Evolutionary conservation across 2,888 invertebrate genomes (phyloP), one percentile per base, ranked within the genome.

Genomic region (Sarcophaga variegata): DNA sequence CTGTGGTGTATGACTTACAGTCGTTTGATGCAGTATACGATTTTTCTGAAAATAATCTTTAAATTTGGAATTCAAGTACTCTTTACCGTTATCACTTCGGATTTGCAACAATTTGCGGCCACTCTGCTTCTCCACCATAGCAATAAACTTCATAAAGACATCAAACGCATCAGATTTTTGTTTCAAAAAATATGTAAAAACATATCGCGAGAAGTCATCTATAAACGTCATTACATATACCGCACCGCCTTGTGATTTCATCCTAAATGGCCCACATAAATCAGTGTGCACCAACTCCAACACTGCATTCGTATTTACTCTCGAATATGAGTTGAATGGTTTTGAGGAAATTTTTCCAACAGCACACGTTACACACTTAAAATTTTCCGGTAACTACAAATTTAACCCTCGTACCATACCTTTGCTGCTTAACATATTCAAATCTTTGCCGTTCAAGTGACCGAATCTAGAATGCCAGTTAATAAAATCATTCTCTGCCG

Each of bases 1-100:
- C 64, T 89, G 87, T 0, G 88, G 89, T 17, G 88, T 89, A 64
- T 89, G 88, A 59, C 77, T 66, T 10, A 77, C 78, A 1, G 88
- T 83, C 47, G 79, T 83, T 80, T 88, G 87, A 62, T 89, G 89
- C 27, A 87, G 12, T 47, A 88, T 89, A 27, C 88, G 0, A 27
- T 27, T 27, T 27, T 27, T 27, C 27, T 27, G 27, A 27, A 27
- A 27, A 27, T 27, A 27, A 27, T 27, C 27, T 27, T 27, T 27
- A 27, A 27, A 27, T 27, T 27, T 27, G 27, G 27, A 27, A 27
- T 27, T 27, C 27, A 83, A 27, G 27, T 27, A 27, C 4, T 3
- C 27, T 4, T 27, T 27, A 27, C 27, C 27, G 4, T 27, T 27
- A 64, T 85, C 85, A n/a, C 81, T 86, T 14, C 86, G 66, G 12